phyloP scores from a whole-genome alignment of 2,113 vertebrate species.

The Rhagologus leucostigma region DNA sequence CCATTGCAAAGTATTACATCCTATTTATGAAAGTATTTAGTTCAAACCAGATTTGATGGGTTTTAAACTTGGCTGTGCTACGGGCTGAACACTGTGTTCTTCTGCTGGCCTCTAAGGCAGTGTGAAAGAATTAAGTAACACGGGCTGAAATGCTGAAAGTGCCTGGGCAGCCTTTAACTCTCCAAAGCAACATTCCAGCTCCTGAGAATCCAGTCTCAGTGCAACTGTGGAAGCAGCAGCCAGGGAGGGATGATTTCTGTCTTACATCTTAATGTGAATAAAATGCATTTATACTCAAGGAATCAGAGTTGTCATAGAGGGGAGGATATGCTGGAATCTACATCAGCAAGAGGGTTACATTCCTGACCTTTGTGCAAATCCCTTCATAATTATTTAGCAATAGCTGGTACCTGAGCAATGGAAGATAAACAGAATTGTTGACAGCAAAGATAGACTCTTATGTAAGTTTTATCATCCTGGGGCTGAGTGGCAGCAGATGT shows the following conservation, averaged over 20 bases:
- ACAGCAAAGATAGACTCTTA: not conserved
- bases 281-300: not conserved
- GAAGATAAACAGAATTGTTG: not conserved
- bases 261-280: not conserved
- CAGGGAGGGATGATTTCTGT: not conserved
- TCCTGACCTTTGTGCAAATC: not conserved
- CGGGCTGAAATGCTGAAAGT: not conserved
- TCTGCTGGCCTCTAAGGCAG: not conserved
- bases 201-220: not conserved
- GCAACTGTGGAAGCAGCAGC: not conserved
- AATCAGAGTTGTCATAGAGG: not conserved
- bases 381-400: not conserved
- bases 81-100: not conserved
- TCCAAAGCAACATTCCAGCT: not conserved
- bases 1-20: not conserved
- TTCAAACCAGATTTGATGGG: not conserved
- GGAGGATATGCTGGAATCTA: not conserved
- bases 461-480: not conserved
- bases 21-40: not conserved
- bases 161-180: not conserved
- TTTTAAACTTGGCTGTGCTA: not conserved
- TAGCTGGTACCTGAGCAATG: not conserved
- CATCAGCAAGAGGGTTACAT: not conserved
- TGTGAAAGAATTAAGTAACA: not conserved
- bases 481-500: conserved; percentile 30